phyloP scores from a whole-genome alignment of 2,888 invertebrate genomes.

The Conus canariensis region DNA sequence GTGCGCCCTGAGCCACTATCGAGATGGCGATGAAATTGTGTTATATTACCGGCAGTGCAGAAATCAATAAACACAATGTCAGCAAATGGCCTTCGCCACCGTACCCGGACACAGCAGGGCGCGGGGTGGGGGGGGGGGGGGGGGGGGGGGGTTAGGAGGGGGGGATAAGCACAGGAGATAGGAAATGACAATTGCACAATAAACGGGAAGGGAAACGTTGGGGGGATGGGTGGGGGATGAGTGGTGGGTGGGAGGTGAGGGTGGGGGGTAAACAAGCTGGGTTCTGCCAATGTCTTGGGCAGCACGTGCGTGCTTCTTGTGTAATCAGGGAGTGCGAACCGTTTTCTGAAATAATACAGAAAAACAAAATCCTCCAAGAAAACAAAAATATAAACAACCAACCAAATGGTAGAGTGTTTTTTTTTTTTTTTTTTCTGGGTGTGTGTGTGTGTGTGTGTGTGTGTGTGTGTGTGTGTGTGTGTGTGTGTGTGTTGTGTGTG shows the following conservation, averaged over 20 bases:
- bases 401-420: no score
- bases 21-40: background rate
- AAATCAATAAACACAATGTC: constrained; percentile 3
- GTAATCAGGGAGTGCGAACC: background rate
- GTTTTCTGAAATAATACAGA: background rate
- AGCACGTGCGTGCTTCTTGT: no score
- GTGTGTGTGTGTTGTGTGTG: constrained; percentile 5
- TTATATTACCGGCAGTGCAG: background rate
- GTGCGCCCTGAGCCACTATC: background rate
- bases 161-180: background rate
- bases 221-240: background rate
- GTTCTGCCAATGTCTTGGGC: no score
- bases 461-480: background rate
- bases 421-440: no score
- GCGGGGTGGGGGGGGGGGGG: background rate
- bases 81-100: background rate
- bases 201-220: background rate
- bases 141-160: background rate
- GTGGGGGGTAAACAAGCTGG: background rate
- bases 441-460: background rate
- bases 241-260: background rate
- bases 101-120: background rate
- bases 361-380: no score
- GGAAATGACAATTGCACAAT: background rate
- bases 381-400: no score